Evolutionary conservation across 2,113 vertebrate genomes (phyloP), one percentile per base, ranked within the genome.

Genomic region (Tympanuchus pallidicinctus): DNA sequence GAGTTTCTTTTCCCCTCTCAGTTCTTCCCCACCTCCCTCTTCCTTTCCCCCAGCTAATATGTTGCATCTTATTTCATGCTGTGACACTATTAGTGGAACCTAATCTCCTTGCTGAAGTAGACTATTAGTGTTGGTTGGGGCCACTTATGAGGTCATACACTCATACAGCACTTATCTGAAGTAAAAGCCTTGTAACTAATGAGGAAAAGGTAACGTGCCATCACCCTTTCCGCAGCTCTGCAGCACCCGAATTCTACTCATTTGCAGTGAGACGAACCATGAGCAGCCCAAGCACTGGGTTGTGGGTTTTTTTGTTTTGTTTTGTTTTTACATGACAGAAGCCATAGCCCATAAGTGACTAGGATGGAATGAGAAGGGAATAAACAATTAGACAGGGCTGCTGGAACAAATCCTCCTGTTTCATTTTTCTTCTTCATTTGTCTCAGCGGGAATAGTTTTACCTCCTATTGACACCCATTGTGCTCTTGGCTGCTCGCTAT

Each of bases 351-450:
- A 83, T 89, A 88, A 96, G 93, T 94, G 91, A 89, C 93, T 89
- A 78, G 92, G 65, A 76, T 65, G 75, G 94, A 95, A 94, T 93
- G 86, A 94, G 92, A 91, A 90, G 80, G 88, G 96, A 96, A 93
- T 93, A 96, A 95, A 97, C 96, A 96, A 96, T 92, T 91, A 97
- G 91, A 86, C 70, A 81, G 88, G 88, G 93, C 95, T 97, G 93
- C 97, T 96, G 97, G 92, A 98, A 97, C 96, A 98, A 98, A 98
- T 98, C 95, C 95, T 97, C 97, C 97, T 97, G 97, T 97, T 97
- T 96, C 94, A 97, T 97, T 98, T 98, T 98, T 98, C 98, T 97
- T 97, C 97, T 98, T 97, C 97, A 96, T 97, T 97, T 96, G 97
- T 98, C 98, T 98, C 98, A 98, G 97, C 95, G 21, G 98, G 98